Evolutionary conservation across 2,888 invertebrate genomes (phyloP), one percentile per base, ranked within the genome.

Genomic region (Linyphia triangularis): DNA sequence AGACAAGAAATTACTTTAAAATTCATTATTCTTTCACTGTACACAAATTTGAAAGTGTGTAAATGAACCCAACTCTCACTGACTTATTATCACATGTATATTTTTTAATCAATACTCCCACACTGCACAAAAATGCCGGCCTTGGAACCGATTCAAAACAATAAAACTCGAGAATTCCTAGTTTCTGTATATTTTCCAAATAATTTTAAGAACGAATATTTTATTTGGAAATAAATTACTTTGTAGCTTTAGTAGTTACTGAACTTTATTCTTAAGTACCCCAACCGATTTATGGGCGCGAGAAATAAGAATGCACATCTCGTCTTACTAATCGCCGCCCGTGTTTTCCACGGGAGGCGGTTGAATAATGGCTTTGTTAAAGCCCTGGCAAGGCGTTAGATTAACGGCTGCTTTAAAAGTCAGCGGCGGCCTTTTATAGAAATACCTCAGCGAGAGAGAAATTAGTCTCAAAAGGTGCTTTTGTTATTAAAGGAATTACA

Each of bases 341-440:
- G 40, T 61, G 61, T 61, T 77, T 77, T 77, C 75, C 75, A 24
- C 24, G 33, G 24, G 24, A 63, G 75, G 4, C 73, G 16, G 9
- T 16, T 77, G 75, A 77, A 40, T 77, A 77, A 77, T 77, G 61
- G 61, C 75, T 77, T 77, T 61, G 75, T 77, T 77, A 77, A 77
- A 61, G 75, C 40, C 37, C 16, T 37, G 61, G 33, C 75, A 77
- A 61, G 37, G 61, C 37, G 33, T 61, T 61, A 61, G 75, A 77
- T 77, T 77, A 77, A 77, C 75, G 75, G 59, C 37, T 77, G 37
- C 61, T 77, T 77, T 77, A 77, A 77, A 77, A 63, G 75, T 28
- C 33, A 24, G 75, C 59, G 61, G 61, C n/a, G 61, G 59, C 37
- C 40, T 33, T 63, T 77, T 61, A 33, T 37, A 77, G 70, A 70